Evolutionary conservation across 2,888 invertebrate species (phyloP), one percentile per base, ranked within the genome.

Genomic region (Limenitis camilla): DNA sequence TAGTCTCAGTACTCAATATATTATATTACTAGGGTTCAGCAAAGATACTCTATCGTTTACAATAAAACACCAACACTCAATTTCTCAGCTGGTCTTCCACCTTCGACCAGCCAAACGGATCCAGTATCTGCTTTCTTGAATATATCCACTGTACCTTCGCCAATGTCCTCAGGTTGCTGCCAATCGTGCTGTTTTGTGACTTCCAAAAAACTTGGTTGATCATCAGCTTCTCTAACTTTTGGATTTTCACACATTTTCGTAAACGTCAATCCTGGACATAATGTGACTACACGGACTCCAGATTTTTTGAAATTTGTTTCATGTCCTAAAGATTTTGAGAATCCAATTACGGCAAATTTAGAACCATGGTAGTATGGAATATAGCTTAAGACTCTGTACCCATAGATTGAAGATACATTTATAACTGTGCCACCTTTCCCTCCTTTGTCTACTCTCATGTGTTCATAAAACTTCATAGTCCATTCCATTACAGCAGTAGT

Each of bases 391-490:
- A 88, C 74, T 58, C 78, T 74, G 39, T 84, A 75, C 0, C 90
- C 90, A 58, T 87, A 82, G 19, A 89, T 84, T 0, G 91, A 91
- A 1, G 90, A 82, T 10, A 91, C 80, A 65, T 92, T 92, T 11
- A 92, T 78, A 39, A 92, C 84, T 4, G 87, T 81, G 5, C 91
- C 91, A 3, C 91, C 91, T 29, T 73, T 67, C 1, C 89, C 89
- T 1, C 86, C 82, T 44, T 79, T 81, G 59, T 88, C 81, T 40
- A 72, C 78, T 33, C 89, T 78, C 88, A 91, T 88, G 65, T 88
- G 78, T 52, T 90, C 78, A 56, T 89, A 76, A 29, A 82, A 90
- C 28, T 89, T 72, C 31, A 86, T 66, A 0, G 81, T 78, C 56
- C 89, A 73, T 33, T 68, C 69, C 41, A 74, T 69, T 1, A 72